phyloP scores from a whole-genome alignment of 2,113 vertebrate genomes.

The Megalops atlanticus region DNA sequence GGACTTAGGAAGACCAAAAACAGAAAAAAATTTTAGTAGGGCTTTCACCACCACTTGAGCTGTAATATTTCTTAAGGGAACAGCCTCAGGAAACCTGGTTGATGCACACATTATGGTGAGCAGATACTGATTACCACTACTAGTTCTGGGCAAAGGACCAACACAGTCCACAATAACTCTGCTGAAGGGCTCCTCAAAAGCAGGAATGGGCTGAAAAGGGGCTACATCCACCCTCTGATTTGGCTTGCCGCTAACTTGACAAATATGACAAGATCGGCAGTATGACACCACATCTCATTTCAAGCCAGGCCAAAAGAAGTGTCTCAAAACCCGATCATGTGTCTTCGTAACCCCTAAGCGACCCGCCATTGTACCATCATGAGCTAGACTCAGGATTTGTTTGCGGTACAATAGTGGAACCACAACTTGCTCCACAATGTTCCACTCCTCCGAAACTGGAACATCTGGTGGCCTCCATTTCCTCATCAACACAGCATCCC shows the following conservation, averaged over 20 bases:
- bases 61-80: background rate
- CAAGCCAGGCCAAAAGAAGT: constrained; percentile 8
- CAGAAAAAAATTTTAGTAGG: background rate
- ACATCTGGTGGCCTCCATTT: background rate
- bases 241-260: background rate
- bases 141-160: background rate
- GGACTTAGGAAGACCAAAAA: background rate
- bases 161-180: background rate
- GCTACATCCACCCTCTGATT: background rate
- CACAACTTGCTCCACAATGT: background rate
- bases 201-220: background rate
- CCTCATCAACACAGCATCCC: background rate
- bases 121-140: background rate
- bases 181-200: background rate
- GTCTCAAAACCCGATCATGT: background rate
- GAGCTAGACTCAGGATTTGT: background rate
- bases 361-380: background rate
- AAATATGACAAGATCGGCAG: background rate
- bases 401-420: background rate
- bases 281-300: background rate
- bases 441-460: background rate
- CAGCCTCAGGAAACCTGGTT: background rate
- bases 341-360: background rate
- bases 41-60: background rate
- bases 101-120: constrained; percentile 4